These are phyloP conservation scores for Alviniconcha marisindica DNA, from an alignment of 1,140 invertebrate species.

Conservation along the genomic window DNA sequence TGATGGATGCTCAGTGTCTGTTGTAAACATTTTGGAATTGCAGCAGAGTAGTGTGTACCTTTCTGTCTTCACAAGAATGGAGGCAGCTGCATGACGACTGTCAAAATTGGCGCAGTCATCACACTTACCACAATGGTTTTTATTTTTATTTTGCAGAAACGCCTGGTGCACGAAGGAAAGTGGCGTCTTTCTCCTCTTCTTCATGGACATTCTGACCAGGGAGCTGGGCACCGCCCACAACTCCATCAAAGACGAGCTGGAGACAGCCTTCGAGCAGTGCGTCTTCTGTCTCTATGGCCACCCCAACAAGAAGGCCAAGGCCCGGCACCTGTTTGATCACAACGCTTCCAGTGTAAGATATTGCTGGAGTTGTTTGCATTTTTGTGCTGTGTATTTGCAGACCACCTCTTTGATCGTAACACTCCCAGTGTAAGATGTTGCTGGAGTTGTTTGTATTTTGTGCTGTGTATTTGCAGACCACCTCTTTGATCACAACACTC, in stretches of 20 bases:
- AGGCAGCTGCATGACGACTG: too few species aligned
- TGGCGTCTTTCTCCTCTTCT: constrained; percentile 87
- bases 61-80: too few species aligned
- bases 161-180: constrained; percentile 87
- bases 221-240: constrained; percentile 75
- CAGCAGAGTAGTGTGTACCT: too few species aligned
- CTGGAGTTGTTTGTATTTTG: too few species aligned
- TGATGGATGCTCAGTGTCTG: too few species aligned
- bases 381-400: too few species aligned
- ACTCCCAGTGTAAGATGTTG: constrained; percentile 8
- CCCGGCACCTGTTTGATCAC: constrained; percentile 53
- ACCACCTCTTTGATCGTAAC: constrained; percentile 44
- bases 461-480: too few species aligned
- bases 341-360: constrained; percentile 25
- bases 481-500: constrained; percentile 40
- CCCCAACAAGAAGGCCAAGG: constrained; percentile 86
- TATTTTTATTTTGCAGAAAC: too few species aligned
- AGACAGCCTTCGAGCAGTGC: constrained; percentile 89
- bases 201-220: constrained; percentile 84
- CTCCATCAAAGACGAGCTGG: constrained; percentile 79
- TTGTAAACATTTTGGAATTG: too few species aligned
- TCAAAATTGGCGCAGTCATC: too few species aligned
- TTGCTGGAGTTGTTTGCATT: too few species aligned
- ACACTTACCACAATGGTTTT: too few species aligned
- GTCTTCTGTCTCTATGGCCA: constrained; percentile 93